Percentiles rank a stretch among this genome's conserved stretches.
Conservation (phyloP, 2,113 vertebrate species). For the Mormoops blainvillei region DNA sequence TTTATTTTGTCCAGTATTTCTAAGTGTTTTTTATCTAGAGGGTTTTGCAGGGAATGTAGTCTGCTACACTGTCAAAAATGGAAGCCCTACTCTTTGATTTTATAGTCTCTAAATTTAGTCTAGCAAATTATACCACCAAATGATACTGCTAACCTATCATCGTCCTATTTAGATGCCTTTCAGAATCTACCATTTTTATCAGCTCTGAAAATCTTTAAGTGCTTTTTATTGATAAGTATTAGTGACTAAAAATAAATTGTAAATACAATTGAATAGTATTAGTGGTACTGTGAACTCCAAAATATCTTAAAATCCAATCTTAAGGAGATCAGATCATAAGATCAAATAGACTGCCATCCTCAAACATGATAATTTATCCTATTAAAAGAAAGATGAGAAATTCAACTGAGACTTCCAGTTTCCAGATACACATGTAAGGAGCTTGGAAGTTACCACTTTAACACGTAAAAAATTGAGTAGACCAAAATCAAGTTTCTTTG, state of each 20-base stretch:
- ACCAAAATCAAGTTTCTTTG: background rate
- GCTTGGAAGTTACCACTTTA: background rate
- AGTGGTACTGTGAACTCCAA: background rate
- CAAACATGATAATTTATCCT: background rate
- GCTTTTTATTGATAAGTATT: background rate
- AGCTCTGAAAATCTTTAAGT: background rate
- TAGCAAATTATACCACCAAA: background rate
- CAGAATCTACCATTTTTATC: background rate
- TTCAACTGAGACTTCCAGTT: background rate
- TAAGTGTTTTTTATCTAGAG: background rate
- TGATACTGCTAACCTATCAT: background rate
- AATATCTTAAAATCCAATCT: background rate
- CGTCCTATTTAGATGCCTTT: background rate
- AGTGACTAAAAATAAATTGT: background rate
- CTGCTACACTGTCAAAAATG: background rate
- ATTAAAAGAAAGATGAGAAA: background rate
- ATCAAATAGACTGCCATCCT: background rate
- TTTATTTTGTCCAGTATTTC: background rate
- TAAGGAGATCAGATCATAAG: background rate
- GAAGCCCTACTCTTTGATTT: background rate
- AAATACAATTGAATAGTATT: background rate
- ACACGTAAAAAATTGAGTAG: background rate
- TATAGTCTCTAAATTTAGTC: background rate
- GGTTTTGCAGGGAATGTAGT: background rate
- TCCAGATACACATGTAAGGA: background rate